Percentiles rank a stretch among this genome's conserved stretches.
Evolutionary conservation across 2,797 vertebrate genomes (phyloP).

Genomic region (Hydrophis major): DNA sequence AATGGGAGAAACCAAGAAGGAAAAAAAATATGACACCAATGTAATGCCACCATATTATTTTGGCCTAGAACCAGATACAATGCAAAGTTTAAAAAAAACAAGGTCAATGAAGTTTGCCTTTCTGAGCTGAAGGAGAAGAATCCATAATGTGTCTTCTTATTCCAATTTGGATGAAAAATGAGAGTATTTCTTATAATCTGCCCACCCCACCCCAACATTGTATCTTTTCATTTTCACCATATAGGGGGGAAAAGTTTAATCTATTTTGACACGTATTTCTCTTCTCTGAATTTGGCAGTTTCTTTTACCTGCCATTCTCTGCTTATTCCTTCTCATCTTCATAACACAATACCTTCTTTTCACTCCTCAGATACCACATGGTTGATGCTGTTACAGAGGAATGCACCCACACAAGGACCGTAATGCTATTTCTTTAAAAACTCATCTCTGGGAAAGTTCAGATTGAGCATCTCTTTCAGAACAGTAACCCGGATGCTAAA

Average conservation of each 20-base stretch:
- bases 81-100: not conserved
- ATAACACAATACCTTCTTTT: not conserved
- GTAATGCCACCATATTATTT: no score
- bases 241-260: not conserved
- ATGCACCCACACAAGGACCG: not conserved
- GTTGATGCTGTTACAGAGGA: not conserved
- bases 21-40: not conserved
- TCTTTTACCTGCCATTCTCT: not conserved
- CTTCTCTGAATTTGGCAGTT: not conserved
- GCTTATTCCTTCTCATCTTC: not conserved
- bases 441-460: not conserved
- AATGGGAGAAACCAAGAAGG: not conserved
- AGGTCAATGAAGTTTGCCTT: not conserved
- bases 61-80: not conserved
- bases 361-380: no score
- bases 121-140: not conserved
- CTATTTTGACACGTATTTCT: not conserved
- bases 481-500: not conserved
- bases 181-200: not conserved
- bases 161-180: not conserved
- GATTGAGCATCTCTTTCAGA: not conserved
- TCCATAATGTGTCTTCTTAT: not conserved
- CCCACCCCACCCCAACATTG: not conserved
- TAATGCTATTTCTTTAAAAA: not conserved
- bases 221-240: not conserved